These are phyloP conservation scores for Choristoneura rosaceana DNA, from an alignment of 2,888 invertebrate species.

Conservation along the genomic window DNA sequence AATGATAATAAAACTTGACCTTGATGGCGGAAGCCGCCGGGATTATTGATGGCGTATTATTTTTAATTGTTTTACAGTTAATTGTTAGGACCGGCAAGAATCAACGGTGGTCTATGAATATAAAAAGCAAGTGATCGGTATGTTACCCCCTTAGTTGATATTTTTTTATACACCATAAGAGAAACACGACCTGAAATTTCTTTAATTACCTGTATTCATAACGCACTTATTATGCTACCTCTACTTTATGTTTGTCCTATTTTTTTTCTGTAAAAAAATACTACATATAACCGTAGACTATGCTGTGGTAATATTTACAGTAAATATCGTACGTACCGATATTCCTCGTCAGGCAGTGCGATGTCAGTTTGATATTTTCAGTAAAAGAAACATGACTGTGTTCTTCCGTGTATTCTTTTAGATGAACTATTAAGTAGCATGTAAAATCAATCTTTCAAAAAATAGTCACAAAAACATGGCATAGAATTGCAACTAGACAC, in stretches of 20 bases:
- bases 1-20: slow-evolving; percentile 48
- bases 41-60: slow-evolving; percentile 36
- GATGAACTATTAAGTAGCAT: too few species aligned
- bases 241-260: too few species aligned
- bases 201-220: too few species aligned
- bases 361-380: too few species aligned
- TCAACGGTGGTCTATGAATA: not conserved
- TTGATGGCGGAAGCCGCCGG: slow-evolving; percentile 35
- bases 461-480: not conserved
- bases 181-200: not conserved
- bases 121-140: not conserved
- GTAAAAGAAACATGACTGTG: too few species aligned
- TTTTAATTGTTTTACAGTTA: slow-evolving; percentile 32
- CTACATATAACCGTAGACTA: too few species aligned
- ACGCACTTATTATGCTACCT: too few species aligned
- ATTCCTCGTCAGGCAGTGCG: too few species aligned
- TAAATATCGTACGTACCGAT: too few species aligned
- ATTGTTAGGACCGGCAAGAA: not conserved
- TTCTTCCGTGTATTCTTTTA: too few species aligned
- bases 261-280: too few species aligned
- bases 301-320: too few species aligned
- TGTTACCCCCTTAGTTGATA: not conserved
- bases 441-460: not conserved
- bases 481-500: not conserved
- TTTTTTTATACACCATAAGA: not conserved